Evolutionary conservation across 2,888 invertebrate species (phyloP).

Genomic region (Scotopteryx bipunctaria): DNA sequence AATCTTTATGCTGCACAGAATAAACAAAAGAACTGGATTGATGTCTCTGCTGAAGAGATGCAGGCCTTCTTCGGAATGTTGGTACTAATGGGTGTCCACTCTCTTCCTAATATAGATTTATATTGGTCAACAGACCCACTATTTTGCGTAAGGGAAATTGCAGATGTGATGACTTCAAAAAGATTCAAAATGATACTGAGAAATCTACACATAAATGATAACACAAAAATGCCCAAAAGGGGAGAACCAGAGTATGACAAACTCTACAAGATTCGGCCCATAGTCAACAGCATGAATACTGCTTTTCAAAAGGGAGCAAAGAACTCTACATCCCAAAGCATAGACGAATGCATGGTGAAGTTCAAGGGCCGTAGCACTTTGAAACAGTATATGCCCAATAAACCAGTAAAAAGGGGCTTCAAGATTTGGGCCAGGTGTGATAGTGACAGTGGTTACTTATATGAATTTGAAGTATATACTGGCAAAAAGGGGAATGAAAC

Average conservation of each 20-base stretch:
- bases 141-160: no score
- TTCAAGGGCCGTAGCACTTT: conserved; percentile 26
- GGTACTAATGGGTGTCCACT: no score
- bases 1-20: conserved; percentile 30
- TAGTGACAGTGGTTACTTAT: conserved; percentile 18
- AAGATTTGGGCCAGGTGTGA: conserved; percentile 23
- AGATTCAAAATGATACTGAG: conserved; percentile 26
- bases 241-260: conserved; percentile 28
- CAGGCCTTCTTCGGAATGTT: conserved; percentile 25
- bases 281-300: conserved; percentile 20
- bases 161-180: conserved; percentile 27
- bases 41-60: conserved; percentile 25
- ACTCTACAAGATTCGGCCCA: conserved; percentile 28
- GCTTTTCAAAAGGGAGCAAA: conserved; percentile 22
- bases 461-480: conserved; percentile 25
- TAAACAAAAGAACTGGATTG: conserved; percentile 26
- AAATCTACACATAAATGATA: conserved; percentile 31
- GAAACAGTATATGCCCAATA: conserved; percentile 26
- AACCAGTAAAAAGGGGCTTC: conserved; percentile 22
- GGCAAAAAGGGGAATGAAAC: conserved; percentile 21
- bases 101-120: no score
- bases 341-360: conserved; percentile 29
- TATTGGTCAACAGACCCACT: no score
- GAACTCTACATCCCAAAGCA: conserved; percentile 16
- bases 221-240: conserved; percentile 27